These are phyloP conservation scores for Cladorhizidae sp. DNA, from an alignment of 37 sponge, comb jelly and placozoan species.

Conservation along the genomic window DNA sequence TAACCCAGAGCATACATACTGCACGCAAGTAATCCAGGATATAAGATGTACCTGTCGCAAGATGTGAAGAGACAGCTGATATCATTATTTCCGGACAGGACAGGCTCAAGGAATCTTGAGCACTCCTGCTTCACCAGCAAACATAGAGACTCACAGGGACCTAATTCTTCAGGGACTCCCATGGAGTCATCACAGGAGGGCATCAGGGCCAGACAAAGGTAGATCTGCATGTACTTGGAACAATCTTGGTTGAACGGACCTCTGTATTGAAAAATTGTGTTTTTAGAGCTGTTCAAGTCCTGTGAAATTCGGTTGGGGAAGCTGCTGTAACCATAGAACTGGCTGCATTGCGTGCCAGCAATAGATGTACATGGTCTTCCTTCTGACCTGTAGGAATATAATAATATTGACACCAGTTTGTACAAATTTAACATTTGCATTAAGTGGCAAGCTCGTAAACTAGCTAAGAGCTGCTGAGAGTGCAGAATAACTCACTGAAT, in stretches of 20 bases:
- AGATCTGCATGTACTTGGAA: slow-evolving; percentile 2
- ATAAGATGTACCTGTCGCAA: not conserved
- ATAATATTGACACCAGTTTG: too few species aligned
- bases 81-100: not conserved
- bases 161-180: not conserved
- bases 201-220: slow-evolving; percentile 34
- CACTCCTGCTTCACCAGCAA: not conserved
- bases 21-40: not conserved
- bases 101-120: not conserved
- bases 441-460: too few species aligned
- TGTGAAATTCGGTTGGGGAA: slow-evolving; percentile 19
- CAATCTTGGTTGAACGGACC: not conserved
- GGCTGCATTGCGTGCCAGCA: not conserved
- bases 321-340: slow-evolving; percentile 13
- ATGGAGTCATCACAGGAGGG: slow-evolving; percentile 8
- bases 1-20: not conserved
- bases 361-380: not conserved
- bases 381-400: not conserved
- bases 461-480: too few species aligned
- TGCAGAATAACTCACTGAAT: too few species aligned
- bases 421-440: too few species aligned
- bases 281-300: not conserved
- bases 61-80: slow-evolving; percentile 1
- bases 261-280: not conserved
- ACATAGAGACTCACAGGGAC: slow-evolving; percentile 27